Conservation (phyloP, 2,888 invertebrate genomes). For the Dorcus parallelipipedus region DNA sequence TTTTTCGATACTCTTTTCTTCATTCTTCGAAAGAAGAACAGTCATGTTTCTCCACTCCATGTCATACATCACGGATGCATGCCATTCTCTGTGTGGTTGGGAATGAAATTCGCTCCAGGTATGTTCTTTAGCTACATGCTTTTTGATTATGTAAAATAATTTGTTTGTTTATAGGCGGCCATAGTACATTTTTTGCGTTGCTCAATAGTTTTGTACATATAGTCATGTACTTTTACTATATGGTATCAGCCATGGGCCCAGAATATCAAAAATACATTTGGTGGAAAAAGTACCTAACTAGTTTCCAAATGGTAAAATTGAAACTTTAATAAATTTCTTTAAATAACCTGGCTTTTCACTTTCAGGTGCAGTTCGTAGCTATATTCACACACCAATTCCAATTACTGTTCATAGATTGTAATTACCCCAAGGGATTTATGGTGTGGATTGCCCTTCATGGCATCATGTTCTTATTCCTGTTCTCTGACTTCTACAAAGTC, state of each 20-base stretch:
- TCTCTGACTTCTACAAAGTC: conserved; percentile 91
- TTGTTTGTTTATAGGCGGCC: conserved; percentile 68
- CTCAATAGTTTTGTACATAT: conserved; percentile 95
- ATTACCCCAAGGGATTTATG: conserved; percentile 87
- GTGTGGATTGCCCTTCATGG: conserved; percentile 95
- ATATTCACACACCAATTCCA: conserved; percentile 92
- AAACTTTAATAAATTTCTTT: neutral
- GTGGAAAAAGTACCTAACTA: conserved; percentile 97
- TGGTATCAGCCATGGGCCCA: conserved; percentile 92
- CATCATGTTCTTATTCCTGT: conserved; percentile 88
- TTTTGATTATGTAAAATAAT: neutral
- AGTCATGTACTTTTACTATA: conserved; percentile 97
- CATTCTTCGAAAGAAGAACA: conserved; percentile 87
- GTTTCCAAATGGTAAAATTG: conserved; percentile 82
- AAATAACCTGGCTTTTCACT: conserved; percentile 18
- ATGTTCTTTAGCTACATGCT: conserved; percentile 15
- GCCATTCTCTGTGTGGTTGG: conserved; percentile 94
- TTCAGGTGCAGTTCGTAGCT: conserved; percentile 85
- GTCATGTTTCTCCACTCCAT: conserved; percentile 87
- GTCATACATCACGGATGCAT: conserved; percentile 94
- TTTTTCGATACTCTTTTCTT: conserved; percentile 94
- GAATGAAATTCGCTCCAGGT: conserved; percentile 93
- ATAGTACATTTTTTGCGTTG: conserved; percentile 93
- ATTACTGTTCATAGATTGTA: conserved; percentile 83
- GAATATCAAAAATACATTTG: conserved; percentile 90